A percentile compares a stretch with the other conserved stretches of the same genome.
Evolutionary conservation across 2,113 vertebrate genomes (phyloP).

Genomic region (Dermatemys mawii): DNA sequence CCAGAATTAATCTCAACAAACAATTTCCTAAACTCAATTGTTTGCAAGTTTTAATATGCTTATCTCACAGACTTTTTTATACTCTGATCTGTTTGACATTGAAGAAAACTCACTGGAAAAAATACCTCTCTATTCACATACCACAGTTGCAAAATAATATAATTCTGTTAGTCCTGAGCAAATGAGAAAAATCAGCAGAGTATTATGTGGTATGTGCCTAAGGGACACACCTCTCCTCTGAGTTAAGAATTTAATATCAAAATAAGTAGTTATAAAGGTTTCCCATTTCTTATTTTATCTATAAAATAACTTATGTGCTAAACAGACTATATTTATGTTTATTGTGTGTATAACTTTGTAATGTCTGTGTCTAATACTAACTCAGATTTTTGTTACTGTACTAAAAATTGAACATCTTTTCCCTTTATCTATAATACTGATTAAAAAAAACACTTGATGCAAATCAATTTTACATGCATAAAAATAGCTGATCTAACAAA

Average conservation of each 20-base stretch:
- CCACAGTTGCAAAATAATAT: constrained; percentile 41
- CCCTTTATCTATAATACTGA: background rate
- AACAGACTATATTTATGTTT: background rate
- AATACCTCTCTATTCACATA: background rate
- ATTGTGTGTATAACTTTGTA: background rate
- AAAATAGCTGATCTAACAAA: background rate
- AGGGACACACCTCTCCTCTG: constrained; percentile 29
- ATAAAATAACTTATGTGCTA: background rate
- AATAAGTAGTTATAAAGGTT: background rate
- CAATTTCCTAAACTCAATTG: constrained; percentile 40
- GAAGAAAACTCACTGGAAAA: constrained; percentile 41
- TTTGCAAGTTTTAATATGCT: constrained; percentile 43
- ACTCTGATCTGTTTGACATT: constrained; percentile 44
- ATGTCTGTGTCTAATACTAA: background rate
- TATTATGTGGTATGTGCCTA: constrained; percentile 41
- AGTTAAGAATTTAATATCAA: constrained; percentile 40
- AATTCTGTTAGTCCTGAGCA: constrained; percentile 36
- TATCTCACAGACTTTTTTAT: constrained; percentile 38
- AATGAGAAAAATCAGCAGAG: constrained; percentile 41
- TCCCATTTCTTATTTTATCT: background rate
- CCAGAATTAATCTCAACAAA: constrained; percentile 5
- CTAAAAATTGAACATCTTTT: constrained; percentile 2
- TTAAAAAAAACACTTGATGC: background rate
- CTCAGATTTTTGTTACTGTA: constrained; percentile 7
- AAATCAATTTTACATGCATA: background rate